These are phyloP conservation scores for Mesochorus sp. DNA, from an alignment of 2,888 invertebrate genomes.

Conservation along the genomic window DNA sequence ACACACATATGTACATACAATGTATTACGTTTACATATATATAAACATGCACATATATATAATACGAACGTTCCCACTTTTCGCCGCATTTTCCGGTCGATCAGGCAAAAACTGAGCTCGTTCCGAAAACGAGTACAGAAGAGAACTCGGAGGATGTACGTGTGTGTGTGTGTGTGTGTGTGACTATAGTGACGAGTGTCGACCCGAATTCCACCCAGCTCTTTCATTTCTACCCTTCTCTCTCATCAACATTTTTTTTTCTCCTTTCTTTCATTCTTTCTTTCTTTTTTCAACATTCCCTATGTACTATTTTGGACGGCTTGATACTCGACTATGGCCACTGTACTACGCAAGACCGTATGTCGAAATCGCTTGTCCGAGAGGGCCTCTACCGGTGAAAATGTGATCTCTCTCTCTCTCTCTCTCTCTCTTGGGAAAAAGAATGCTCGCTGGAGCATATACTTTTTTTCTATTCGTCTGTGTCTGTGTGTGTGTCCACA, in stretches of 20 bases:
- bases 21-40: too few relatives aligned
- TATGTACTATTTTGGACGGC: neutral
- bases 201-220: conserved; percentile 54
- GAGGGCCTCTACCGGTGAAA: neutral
- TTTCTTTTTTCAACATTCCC: neutral
- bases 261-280: too few relatives aligned
- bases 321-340: neutral
- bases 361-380: neutral
- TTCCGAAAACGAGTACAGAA: conserved; percentile 37
- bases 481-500: neutral
- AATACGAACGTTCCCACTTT: conserved; percentile 33
- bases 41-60: neutral
- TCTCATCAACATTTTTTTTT: too few relatives aligned
- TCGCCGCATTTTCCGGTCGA: conserved; percentile 64
- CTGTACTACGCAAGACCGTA: neutral
- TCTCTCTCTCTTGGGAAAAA: conserved; percentile 24
- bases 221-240: conserved; percentile 6
- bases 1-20: neutral
- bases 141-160: neutral
- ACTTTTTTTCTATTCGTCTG: too few relatives aligned
- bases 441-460: too few relatives aligned
- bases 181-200: conserved; percentile 53
- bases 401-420: too few relatives aligned
- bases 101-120: conserved; percentile 62
- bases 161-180: conserved; percentile 1